Evolutionary conservation across 2,888 invertebrate genomes (phyloP), one percentile per base, ranked within the genome.

Genomic region (Diadromus collaris): DNA sequence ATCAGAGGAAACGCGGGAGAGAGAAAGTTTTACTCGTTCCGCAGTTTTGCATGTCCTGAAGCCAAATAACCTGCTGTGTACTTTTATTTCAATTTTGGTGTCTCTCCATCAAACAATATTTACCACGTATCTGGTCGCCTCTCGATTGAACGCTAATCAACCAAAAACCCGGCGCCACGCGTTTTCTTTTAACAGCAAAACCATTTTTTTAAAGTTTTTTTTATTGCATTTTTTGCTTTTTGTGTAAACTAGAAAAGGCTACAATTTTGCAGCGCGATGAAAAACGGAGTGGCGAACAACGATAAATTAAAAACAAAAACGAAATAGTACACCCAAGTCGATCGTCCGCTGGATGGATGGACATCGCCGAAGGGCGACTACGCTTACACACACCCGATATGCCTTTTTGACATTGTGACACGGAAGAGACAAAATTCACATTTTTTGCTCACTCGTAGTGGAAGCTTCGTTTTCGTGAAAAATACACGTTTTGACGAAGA

Each of bases 1-100:
- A 63, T 32, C 13, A 61, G 54, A 38, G 38, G 48, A 73, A 21
- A 61, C 21, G 44, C 32, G 41, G 34, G 67, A 65, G 54, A 29
- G 21, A 54, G 27, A 27, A 58, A 32, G 32, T 60, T 58, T 54
- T 29, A 13, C 32, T n/a, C 9, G 10, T 54, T 24, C n/a, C 9
- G 7, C 10, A 5, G 54, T 16, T 34, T 27, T 16, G n/a, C 24
- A 9, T 16, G 9, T 54, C 9, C 16, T 16, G 32, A 56, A 54
- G 34, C 38, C 38, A n/a, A 41, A 32, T 32, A 56, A 51, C n/a
- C 44, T n/a, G 13, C n/a, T 7, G 21, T 41, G 21, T 41, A 7
- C 51, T 7, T 38, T 29, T 19, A 34, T 34, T 34, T 51, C 21
- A 24, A 38, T 51, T 32, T 7, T 24, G 6, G 16, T n/a, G 44